Conservation (phyloP, 2,797 vertebrate species). For the Acropternis orthonyx region DNA sequence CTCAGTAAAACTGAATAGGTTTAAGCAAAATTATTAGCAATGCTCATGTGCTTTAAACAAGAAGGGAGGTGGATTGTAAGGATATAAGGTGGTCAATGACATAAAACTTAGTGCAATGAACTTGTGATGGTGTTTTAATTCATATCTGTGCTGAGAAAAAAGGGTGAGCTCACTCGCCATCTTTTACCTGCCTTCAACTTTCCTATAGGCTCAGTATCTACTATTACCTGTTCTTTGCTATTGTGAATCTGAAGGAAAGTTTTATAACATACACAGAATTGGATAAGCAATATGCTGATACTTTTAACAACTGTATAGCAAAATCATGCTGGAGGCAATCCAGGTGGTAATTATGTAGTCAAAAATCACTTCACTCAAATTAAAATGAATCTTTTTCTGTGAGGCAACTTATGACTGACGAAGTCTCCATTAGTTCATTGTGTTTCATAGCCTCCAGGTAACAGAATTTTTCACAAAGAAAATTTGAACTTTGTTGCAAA, state of each 20-base stretch:
- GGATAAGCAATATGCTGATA: neutral
- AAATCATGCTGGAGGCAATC: neutral
- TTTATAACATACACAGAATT: constrained; percentile 1
- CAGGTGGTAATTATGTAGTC: constrained; percentile 52
- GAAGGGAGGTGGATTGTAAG: neutral
- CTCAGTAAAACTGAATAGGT: neutral
- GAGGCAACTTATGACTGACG: neutral
- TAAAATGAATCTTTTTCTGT: constrained; percentile 1
- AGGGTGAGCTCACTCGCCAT: neutral
- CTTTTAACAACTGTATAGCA: neutral
- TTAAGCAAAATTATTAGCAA: neutral
- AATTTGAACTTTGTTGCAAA: neutral
- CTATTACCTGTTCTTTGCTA: neutral
- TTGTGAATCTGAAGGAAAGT: constrained; percentile 12
- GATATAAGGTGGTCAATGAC: neutral
- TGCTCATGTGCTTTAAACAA: neutral
- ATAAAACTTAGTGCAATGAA: neutral
- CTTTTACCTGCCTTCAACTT: neutral
- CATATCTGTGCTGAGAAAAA: neutral
- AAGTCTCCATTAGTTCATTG: neutral
- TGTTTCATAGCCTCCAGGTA: neutral
- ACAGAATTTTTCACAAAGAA: neutral
- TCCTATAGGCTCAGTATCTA: neutral
- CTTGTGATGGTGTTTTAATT: neutral
- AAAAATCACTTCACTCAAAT: constrained; percentile 47